Evolutionary conservation across 2,888 invertebrate genomes (phyloP), one percentile per base, ranked within the genome.

Genomic region (Polydrusus pterygomalis): DNA sequence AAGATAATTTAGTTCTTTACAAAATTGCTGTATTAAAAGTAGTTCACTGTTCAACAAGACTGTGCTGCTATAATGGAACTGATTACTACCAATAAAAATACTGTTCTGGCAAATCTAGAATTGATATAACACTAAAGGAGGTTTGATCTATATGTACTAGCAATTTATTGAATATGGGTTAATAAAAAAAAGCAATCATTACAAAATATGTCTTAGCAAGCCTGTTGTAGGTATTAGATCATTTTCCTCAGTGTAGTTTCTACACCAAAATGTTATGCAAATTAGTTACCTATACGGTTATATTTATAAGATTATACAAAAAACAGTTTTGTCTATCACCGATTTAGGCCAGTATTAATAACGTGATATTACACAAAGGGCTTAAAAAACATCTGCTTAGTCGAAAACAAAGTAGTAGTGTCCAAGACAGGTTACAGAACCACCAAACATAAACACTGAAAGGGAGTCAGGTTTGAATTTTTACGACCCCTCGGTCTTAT

Each of bases 371-470:
- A 34, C 17, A 54, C 18, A 51, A 51, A 68, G 51, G 18, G 10
- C 40, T 58, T 30, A 54, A 56, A 65, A 74, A 70, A 74, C 74
- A 74, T 74, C 74, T 74, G 74, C 65, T 45, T 17, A 47, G 65
- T 10, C 34, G 60, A 73, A 68, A 70, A 75, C 70, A 65, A 65
- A 70, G 65, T 70, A n/a, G 64, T 47, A 65, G 65, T 70, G 64
- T 49, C 54, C 70, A 43, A 58, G 70, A 71, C 75, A 75, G 75
- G 75, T 75, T 75, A 75, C 58, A 65, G 75, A 75, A 70, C 75
- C 75, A 70, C 70, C 60, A 18, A 65, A 69, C 38, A 75, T 75
- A 75, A 70, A 70, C 75, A 75, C 51, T 51, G 34, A 40, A 63
- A 17, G 70, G 56, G 74, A 20, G 58, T 70, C 56, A 65, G 75